phyloP scores from a whole-genome alignment of 2,797 vertebrate genomes.

The Malurus leucopterus region DNA sequence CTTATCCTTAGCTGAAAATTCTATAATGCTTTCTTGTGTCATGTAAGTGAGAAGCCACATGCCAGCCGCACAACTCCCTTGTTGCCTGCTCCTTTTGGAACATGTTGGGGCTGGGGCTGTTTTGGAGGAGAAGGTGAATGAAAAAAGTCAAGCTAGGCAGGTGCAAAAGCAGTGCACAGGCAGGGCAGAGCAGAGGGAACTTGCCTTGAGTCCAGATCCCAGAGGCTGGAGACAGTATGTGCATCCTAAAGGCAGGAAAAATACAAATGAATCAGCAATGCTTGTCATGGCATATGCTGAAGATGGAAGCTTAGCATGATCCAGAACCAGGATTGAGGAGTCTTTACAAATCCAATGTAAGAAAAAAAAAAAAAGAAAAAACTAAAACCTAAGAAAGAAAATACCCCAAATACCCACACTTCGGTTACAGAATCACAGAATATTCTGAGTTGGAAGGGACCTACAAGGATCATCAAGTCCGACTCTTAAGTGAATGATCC shows the following conservation, averaged over 20 bases:
- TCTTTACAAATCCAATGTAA: background rate
- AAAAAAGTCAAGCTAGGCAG: background rate
- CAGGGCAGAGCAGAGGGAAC: background rate
- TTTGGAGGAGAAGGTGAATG: background rate
- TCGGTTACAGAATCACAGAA: background rate
- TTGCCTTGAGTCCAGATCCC: background rate
- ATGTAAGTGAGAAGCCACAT: background rate
- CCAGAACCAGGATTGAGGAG: background rate
- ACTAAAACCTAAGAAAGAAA: background rate
- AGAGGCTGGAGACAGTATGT: background rate
- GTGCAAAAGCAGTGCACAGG: background rate
- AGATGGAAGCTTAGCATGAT: background rate
- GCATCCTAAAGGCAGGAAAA: background rate
- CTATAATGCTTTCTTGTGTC: fast-evolving
- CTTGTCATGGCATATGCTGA: background rate
- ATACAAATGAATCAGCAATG: background rate
- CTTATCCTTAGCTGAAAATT: background rate
- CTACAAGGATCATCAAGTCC: background rate
- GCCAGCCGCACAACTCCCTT: background rate
- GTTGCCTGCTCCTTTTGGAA: background rate
- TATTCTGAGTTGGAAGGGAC: background rate
- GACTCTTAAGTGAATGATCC: background rate
- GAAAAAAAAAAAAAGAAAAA: background rate
- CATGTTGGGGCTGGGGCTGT: background rate
- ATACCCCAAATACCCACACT: background rate